Percentiles rank a stretch among this genome's conserved stretches.
phyloP scores from a whole-genome alignment of 2,888 invertebrate species.

The Zeuzera pyrina region DNA sequence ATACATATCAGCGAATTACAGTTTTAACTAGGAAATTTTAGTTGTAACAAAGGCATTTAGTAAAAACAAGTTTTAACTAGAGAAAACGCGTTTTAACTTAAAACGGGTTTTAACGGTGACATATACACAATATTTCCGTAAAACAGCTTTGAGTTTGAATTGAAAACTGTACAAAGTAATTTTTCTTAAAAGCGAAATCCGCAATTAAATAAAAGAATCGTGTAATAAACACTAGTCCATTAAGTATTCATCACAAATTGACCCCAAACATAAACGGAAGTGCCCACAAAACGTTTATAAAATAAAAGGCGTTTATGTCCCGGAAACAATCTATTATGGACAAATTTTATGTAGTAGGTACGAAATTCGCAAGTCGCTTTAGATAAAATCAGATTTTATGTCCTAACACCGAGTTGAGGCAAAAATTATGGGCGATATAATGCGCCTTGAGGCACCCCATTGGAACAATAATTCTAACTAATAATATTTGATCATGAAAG shows the following conservation, averaged over 20 bases:
- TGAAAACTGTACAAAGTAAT: too few relatives aligned
- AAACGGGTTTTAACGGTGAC: too few relatives aligned
- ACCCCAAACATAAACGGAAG: conserved; percentile 23
- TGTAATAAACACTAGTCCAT: too few relatives aligned
- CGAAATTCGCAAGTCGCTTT: conserved; percentile 57
- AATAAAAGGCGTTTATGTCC: conserved; percentile 46
- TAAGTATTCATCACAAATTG: conserved; percentile 10
- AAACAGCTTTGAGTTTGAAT: too few relatives aligned
- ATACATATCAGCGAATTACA: too few relatives aligned
- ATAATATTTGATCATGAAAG: conserved; percentile 56
- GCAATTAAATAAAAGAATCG: too few relatives aligned
- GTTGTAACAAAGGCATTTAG: too few relatives aligned
- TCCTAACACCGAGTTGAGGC: conserved; percentile 67
- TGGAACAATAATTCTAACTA: conserved; percentile 52
- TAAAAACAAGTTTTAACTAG: too few relatives aligned
- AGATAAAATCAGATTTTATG: conserved; percentile 70
- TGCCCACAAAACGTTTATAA: conserved; percentile 35
- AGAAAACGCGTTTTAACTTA: too few relatives aligned
- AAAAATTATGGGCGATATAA: conserved; percentile 64
- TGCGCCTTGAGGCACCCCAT: conserved; percentile 61
- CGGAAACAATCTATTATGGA: conserved; percentile 56
- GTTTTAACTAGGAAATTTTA: too few relatives aligned
- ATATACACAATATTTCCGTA: too few relatives aligned
- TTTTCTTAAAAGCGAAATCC: too few relatives aligned
- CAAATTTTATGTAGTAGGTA: conserved; percentile 53